These are phyloP conservation scores for Drosophila elegans DNA, from an alignment of 1,140 invertebrate genomes.

Conservation along the genomic window DNA sequence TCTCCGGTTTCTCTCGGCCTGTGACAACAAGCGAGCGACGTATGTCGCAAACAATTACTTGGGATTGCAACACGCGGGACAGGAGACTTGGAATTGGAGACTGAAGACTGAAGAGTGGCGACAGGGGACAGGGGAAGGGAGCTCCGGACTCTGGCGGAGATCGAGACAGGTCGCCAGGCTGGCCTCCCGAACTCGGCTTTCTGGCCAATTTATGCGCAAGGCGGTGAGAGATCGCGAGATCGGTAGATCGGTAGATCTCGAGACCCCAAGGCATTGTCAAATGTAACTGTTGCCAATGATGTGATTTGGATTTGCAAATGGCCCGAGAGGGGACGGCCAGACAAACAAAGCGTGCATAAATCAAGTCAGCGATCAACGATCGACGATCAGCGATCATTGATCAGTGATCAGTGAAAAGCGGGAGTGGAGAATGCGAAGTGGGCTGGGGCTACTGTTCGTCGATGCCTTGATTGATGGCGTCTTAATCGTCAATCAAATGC, in stretches of 20 bases:
- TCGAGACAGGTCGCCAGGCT: slow-evolving; percentile 38
- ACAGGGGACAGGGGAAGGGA: slow-evolving; percentile 18
- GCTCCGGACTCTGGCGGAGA: slow-evolving; percentile 20
- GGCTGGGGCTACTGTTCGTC: slow-evolving; percentile 48
- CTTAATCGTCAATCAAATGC: slow-evolving; percentile 84
- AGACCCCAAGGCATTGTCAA: slow-evolving; percentile 77
- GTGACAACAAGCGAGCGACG: slow-evolving; percentile 82
- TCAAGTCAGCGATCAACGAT: slow-evolving; percentile 57
- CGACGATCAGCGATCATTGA: slow-evolving; percentile 41
- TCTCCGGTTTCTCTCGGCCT: slow-evolving; percentile 29
- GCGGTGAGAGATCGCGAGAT: slow-evolving; percentile 32
- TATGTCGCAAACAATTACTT: slow-evolving; percentile 84
- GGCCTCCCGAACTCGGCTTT: slow-evolving; percentile 18
- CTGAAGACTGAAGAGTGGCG: background rate
- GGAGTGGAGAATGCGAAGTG: slow-evolving; percentile 3
- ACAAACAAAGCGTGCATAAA: slow-evolving; percentile 78
- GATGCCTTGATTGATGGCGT: slow-evolving; percentile 83
- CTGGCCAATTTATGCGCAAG: slow-evolving; percentile 75
- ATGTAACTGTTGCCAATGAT: slow-evolving; percentile 78
- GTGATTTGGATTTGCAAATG: slow-evolving; percentile 83
- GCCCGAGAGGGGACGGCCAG: slow-evolving; percentile 49
- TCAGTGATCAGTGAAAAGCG: slow-evolving; percentile 25
- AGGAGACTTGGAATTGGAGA: slow-evolving; percentile 16
- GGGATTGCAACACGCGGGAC: slow-evolving; percentile 72
- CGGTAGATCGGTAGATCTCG: slow-evolving; percentile 32